Evolutionary conservation across 2,888 invertebrate species (phyloP), one percentile per base, ranked within the genome.

Genomic region (Lithophane ornitopus): DNA sequence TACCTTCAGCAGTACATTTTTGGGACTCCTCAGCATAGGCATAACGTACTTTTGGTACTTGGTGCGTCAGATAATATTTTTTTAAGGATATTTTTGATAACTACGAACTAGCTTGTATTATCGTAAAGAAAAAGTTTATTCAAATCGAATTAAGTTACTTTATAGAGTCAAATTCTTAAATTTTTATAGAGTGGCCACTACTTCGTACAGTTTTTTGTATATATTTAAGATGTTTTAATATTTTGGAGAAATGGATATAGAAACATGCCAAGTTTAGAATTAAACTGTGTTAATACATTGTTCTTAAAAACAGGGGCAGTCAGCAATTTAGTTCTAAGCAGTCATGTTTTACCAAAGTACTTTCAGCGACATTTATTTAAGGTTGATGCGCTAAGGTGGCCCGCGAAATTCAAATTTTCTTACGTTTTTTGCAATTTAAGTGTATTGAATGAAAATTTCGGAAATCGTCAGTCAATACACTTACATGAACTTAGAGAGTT

Each of bases 141-240:
- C 89, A 88, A 90, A 87, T 91, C 85, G 91, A 92, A 93, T 90
- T 86, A 92, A 91, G 62, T 81, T 80, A 82, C 63, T 63, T 78
- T 79, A 86, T 70, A 78, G 78, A 86, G 87, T 82, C 88, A 86
- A 88, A 88, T 85, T 81, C 88, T 88, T 88, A 93, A 87, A 88
- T 84, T 88, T 90, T 92, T 90, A 94, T 89, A 95, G 94, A 95
- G 83, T 92, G 92, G 95, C 95, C 95, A 95, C 94, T 87, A 90
- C 93, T 87, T 92, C 90, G 89, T 86, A 91, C 94, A 94, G 93
- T 91, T 90, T 90, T 56, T 70, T 59, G 34, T 46, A 12, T 46
- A 12, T 26, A 34, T 41, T 39, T 59, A 19, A 49, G 46, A 34
- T 58, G 26, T 61, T 59, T 46, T 39, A 49, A 11, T 11, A 39